Evolutionary conservation across 2,888 invertebrate genomes (phyloP).

Genomic region (Plebejus anna): DNA sequence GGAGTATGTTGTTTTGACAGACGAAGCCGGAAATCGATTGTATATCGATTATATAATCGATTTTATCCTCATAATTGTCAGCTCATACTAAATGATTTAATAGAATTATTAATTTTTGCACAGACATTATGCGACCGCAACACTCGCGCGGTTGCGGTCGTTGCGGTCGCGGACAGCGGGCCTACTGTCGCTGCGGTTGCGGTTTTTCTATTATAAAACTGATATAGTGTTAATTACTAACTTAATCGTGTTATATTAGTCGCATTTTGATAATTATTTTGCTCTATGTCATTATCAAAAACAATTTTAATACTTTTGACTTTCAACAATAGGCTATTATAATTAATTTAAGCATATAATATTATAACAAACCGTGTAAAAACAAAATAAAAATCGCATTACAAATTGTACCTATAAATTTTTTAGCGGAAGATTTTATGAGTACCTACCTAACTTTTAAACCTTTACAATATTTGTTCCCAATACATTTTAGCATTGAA

Average conservation of each 20-base stretch:
- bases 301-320: neutral
- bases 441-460: too few species aligned
- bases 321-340: too few species aligned
- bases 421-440: too few species aligned
- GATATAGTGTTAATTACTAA: neutral
- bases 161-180: neutral
- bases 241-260: neutral
- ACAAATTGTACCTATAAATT: too few species aligned
- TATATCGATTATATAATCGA: neutral
- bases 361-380: too few species aligned
- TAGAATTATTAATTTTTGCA: constrained; percentile 11
- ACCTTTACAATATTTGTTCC: too few species aligned
- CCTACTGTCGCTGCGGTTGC: neutral
- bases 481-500: neutral
- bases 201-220: neutral
- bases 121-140: neutral
- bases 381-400: too few species aligned
- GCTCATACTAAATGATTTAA: neutral
- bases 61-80: neutral
- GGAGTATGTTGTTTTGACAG: neutral
- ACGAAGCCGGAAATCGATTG: neutral
- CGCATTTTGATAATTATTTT: neutral
- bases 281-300: neutral
- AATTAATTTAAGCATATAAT: too few species aligned
- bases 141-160: constrained; percentile 8